Base-by-base conservation (phyloP, 2,888 invertebrate genomes). In the Laothoe populi region DNA sequence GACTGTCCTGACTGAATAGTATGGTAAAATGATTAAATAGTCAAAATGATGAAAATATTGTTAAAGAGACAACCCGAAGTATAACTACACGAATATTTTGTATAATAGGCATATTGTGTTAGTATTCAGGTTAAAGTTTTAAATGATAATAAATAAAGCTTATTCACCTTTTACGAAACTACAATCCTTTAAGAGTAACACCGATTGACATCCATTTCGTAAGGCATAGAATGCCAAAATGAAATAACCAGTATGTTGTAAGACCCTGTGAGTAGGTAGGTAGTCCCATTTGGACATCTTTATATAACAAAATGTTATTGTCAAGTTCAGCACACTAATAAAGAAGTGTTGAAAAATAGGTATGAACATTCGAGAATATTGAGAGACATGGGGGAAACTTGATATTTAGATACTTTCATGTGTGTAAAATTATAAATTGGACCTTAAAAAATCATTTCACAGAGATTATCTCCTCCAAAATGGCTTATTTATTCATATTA, bases 181-280 rank as follows among this genome's bases (percentile, higher is more conserved):
- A 19, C 4, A 31, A 58, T 72, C 71, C 73, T 69, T 72, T 49
- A 68, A 60, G 13, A 65, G 61, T 61, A 31, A 58, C 63, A 62
- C 59, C 48, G 42, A 62, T 42, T 62, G 65, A 64, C 65, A 68
- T 68, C 62, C 62, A 66, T 73, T 71, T 63, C 35, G 70, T 59
- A 71, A 70, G 59, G 67, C 65, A 70, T 73, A 60, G 49, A 66
- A 60, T 72, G 65, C 75, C 68, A 65, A 69, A 59, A 63, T 19
- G 24, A 57, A 65, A 21, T 23, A 16, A 26, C 48, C 24, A 48
- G 16, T 31, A 19, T 53, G 31, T 31, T 35, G 53, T 35, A 53
- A 53, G 19, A 19, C 19, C 19, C 19, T 31, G 26, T 46, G 46
- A 46, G 23, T 53, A 53, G 31, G 53, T 31, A 53, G 3, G n/a